Evolutionary conservation across 2,797 vertebrate genomes (phyloP).

Genomic region (Cetoscarus ocellatus): DNA sequence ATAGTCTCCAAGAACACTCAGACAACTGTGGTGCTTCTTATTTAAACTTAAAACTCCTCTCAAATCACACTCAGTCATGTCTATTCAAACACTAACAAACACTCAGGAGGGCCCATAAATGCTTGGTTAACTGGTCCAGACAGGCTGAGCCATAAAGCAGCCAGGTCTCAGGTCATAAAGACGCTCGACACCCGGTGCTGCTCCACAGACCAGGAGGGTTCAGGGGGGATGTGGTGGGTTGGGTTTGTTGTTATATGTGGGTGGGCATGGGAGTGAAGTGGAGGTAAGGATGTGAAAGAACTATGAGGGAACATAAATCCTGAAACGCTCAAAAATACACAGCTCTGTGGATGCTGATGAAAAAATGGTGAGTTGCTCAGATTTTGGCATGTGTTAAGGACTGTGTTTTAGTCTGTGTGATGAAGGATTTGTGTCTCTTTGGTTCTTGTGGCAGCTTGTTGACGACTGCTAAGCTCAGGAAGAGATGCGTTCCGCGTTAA

Average conservation of each 20-base stretch:
- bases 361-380: conserved; percentile 8
- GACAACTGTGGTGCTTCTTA: conserved; percentile 16
- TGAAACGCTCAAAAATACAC: conserved; percentile 11
- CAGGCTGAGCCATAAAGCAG: conserved; percentile 57
- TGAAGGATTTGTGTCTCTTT: conserved; percentile 19
- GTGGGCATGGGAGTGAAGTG: conserved; percentile 49
- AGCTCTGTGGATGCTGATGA: conserved; percentile 5
- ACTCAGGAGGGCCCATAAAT: conserved; percentile 47
- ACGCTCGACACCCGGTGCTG: conserved; percentile 5
- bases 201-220: conserved; percentile 11
- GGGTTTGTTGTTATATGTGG: conserved; percentile 46
- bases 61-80: conserved; percentile 2
- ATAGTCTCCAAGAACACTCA: conserved; percentile 28
- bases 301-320: conserved; percentile 30
- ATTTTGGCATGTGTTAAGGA: not conserved
- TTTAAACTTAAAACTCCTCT: conserved; percentile 13
- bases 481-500: conserved; percentile 72
- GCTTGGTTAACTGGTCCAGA: conserved; percentile 67
- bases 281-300: conserved; percentile 24
- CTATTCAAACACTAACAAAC: conserved; percentile 14
- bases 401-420: conserved; percentile 13
- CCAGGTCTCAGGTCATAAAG: conserved; percentile 67
- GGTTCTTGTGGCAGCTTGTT: conserved; percentile 12
- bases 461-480: conserved; percentile 45
- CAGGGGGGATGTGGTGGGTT: not conserved